A percentile compares a stretch with the other conserved stretches of the same genome.
These are phyloP conservation scores for Belgica antarctica DNA, from an alignment of 2,888 invertebrate species.

Conservation along the genomic window DNA sequence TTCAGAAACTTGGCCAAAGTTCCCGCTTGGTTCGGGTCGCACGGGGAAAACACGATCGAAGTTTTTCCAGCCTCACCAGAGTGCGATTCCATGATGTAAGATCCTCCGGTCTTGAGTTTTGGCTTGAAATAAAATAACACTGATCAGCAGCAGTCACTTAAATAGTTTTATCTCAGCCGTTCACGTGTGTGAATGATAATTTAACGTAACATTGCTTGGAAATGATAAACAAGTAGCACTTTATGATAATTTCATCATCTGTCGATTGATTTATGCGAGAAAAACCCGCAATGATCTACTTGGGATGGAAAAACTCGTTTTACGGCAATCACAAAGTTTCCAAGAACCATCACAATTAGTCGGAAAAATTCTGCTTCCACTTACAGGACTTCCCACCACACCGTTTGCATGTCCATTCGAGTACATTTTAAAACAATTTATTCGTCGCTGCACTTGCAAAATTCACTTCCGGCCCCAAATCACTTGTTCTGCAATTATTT, in stretches of 20 bases:
- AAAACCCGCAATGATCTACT: background rate
- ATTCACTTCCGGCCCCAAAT: background rate
- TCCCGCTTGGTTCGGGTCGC: conserved; percentile 73
- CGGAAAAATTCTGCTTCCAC: background rate
- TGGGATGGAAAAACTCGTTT: background rate
- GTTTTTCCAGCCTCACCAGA: conserved; percentile 67
- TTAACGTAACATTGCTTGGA: too few species aligned
- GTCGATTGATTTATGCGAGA: background rate
- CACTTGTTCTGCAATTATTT: background rate
- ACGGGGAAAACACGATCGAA: conserved; percentile 83
- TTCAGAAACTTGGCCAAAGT: conserved; percentile 82
- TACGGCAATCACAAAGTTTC: background rate
- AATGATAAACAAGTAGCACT: background rate
- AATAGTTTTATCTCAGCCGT: background rate
- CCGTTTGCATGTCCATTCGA: background rate
- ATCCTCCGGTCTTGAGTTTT: conserved; percentile 74
- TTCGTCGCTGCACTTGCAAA: background rate
- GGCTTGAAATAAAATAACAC: conserved; percentile 59
- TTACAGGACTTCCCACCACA: conserved; percentile 10
- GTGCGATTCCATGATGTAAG: conserved; percentile 77
- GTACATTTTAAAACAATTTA: background rate
- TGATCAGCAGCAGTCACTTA: background rate
- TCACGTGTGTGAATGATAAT: background rate
- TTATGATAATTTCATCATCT: background rate
- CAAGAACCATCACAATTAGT: background rate